These are phyloP conservation scores for Gopherus evgoodei DNA, from an alignment of 2,113 vertebrate species.

Conservation along the genomic window DNA sequence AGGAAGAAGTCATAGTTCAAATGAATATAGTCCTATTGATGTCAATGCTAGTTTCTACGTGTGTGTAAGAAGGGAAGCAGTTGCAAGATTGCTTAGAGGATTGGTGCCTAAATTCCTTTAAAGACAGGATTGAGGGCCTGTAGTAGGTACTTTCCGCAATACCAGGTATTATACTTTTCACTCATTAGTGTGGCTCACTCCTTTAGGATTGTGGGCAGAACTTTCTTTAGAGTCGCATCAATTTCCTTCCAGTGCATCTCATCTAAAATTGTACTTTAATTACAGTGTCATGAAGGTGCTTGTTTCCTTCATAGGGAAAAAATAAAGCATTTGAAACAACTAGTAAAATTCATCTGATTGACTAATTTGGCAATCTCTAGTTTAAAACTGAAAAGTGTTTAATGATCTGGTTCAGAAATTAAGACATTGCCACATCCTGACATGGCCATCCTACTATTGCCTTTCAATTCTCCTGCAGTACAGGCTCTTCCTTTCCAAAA, in stretches of 20 bases:
- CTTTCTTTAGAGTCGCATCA: not conserved
- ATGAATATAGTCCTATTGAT: not conserved
- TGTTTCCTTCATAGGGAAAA: not conserved
- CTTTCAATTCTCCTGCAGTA: not conserved
- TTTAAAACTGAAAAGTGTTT: not conserved
- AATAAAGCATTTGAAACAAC: not conserved
- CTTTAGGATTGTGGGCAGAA: not conserved
- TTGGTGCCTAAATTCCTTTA: not conserved
- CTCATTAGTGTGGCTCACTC: not conserved
- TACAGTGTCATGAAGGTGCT: not conserved
- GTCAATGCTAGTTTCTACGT: too few species aligned
- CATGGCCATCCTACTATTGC: too few species aligned
- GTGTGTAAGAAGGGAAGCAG: not conserved
- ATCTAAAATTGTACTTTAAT: not conserved
- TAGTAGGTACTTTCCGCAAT: not conserved
- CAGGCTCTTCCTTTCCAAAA: not conserved
- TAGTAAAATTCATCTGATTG: not conserved
- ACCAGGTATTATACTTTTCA: not conserved
- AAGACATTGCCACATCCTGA: not conserved
- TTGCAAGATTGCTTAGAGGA: not conserved
- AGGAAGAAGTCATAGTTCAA: not conserved
- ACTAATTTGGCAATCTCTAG: not conserved
- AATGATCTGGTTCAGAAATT: not conserved
- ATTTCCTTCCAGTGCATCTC: not conserved
- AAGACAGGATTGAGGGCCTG: not conserved